phyloP scores from a whole-genome alignment of 2,113 vertebrate species.

The Gracilinanus agilis region DNA sequence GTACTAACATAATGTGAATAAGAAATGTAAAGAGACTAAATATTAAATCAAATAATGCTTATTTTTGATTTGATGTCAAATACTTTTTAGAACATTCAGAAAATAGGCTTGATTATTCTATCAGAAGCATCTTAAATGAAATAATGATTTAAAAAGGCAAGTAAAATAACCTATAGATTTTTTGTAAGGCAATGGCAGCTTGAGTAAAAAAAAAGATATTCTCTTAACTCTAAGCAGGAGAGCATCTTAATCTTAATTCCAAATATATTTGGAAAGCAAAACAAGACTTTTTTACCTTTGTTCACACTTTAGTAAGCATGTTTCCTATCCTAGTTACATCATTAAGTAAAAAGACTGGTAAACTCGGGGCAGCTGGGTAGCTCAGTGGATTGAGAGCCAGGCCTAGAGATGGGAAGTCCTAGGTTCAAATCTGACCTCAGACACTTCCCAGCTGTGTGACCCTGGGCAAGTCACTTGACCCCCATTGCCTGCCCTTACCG shows the following conservation, averaged over 20 bases:
- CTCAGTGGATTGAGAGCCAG: no score
- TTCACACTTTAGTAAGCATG: neutral
- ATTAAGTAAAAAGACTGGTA: neutral
- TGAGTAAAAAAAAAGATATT: no score
- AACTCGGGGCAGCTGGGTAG: no score
- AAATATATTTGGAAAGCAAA: neutral
- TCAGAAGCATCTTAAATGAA: neutral
- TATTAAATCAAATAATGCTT: constrained; percentile 9
- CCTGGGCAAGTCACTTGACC: no score
- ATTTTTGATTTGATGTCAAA: neutral
- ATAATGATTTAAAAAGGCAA: neutral
- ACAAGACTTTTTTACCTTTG: neutral
- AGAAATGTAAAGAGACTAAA: neutral
- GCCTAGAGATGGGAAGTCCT: no score
- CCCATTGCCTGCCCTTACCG: no score
- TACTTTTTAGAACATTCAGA: constrained; percentile 24
- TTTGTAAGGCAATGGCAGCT: no score
- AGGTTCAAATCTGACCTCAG: no score
- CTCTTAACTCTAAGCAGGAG: no score
- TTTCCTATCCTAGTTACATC: neutral
- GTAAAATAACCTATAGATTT: no score
- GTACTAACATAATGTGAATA: constrained; percentile 35
- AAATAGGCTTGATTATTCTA: constrained; percentile 15
- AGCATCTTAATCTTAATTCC: no score
- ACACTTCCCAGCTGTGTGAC: no score